phyloP scores from a whole-genome alignment of 2,113 vertebrate genomes.

The Coptodon rendalli region DNA sequence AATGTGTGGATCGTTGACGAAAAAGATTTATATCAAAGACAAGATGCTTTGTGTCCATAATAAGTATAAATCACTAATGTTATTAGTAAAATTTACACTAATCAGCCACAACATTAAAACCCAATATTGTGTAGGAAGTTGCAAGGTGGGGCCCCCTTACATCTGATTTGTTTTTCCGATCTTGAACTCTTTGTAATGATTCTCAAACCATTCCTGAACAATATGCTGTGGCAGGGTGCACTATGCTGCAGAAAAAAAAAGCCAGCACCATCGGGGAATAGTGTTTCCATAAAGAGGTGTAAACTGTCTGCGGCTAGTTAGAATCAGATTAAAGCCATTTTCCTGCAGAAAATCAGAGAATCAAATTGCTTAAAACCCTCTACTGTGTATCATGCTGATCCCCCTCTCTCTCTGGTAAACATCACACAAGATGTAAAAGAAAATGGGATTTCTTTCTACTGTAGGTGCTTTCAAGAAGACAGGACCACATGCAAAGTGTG shows the following conservation, averaged over 20 bases:
- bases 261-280: accelerated
- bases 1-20: slow-evolving; percentile 13
- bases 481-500: neutral
- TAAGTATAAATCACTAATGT: neutral
- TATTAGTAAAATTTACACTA: neutral
- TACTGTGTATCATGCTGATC: neutral
- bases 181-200: neutral
- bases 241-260: neutral
- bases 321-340: neutral
- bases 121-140: accelerated
- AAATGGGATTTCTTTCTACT: neutral
- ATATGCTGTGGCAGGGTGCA: accelerated
- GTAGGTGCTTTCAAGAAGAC: neutral
- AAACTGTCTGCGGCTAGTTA: neutral
- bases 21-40: neutral
- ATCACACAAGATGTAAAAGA: neutral
- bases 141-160: neutral
- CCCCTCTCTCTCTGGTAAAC: neutral
- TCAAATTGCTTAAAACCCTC: neutral
- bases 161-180: neutral
- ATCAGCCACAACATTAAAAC: neutral
- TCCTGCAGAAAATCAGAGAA: neutral
- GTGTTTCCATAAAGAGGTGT: neutral
- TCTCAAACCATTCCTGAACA: neutral
- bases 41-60: neutral